Base-by-base conservation (phyloP, 1,140 invertebrate genomes). In the Drosophila pectinifera region DNA sequence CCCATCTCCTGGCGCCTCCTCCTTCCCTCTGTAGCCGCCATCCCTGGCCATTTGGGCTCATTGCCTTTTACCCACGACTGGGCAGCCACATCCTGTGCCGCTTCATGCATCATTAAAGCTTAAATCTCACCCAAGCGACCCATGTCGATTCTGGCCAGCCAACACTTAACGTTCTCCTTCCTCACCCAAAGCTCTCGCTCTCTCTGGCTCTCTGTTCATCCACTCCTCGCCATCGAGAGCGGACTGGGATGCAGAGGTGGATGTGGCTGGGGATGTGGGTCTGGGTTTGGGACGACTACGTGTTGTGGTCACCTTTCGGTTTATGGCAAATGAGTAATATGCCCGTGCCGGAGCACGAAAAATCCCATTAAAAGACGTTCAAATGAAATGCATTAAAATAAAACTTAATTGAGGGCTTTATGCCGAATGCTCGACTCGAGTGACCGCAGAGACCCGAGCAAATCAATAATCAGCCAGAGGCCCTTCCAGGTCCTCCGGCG, bases 91-190 rank as follows among this genome's bases (percentile, higher is more conserved):
- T 89, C 84, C 84, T 84, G 84, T 89, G 80, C 80, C 84, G 85
- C 84, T 89, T 89, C 84, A 89, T 89, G 84, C 84, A 89, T 89
- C 85, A 90, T 89, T 89, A 90, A 89, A 89, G 85, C 84, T 89
- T 89, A 89, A 89, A 89, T 89, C 84, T 89, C 84, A 89, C 84
- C 84, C 84, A 84, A 68, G 83, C 76, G 84, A 83, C 83, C 82
- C 82, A 86, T 82, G 82, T 88, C 80, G 84, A 90, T 72, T 72
- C 81, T 78, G 80, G 74, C 73, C 73, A 76, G 53, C 73, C 76
- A 90, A 86, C 79, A 90, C 86, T 90, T 80, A 91, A 88, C 82
- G 73, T 76, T 54, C 34, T 42, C 45, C 64, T 11, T 38, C 39
- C 82, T 49, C 59, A 67, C 46, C 46, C 62, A 49, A 51, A 24